phyloP scores from a whole-genome alignment of 1,140 invertebrate species.

The Bombus ignitus region DNA sequence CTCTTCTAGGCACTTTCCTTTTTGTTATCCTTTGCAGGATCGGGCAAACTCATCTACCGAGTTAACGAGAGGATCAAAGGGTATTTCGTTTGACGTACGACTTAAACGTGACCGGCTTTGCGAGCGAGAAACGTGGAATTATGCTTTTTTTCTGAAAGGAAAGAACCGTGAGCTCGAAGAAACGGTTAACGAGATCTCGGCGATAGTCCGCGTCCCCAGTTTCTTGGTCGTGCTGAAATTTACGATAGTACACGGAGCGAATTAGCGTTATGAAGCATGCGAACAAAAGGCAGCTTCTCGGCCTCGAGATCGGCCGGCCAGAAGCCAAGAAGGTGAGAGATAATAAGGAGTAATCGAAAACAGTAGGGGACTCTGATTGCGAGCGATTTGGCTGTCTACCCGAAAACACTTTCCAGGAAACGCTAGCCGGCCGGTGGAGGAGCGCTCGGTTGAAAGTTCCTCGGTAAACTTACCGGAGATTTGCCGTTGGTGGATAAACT shows the following conservation, averaged over 20 bases:
- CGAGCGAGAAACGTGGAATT: not conserved
- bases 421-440: constrained; percentile 6
- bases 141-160: not conserved
- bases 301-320: not conserved
- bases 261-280: constrained; percentile 8
- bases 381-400: constrained; percentile 43
- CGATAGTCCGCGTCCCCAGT: not conserved
- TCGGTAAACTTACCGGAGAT: constrained; percentile 55
- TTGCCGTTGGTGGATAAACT: constrained; percentile 60
- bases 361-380: constrained; percentile 49
- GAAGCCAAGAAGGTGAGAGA: not conserved
- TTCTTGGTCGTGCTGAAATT: not conserved
- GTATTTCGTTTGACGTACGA: constrained; percentile 41
- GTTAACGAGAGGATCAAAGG: constrained; percentile 51
- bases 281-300: not conserved
- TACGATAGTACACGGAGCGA: not conserved
- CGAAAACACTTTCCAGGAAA: constrained; percentile 43
- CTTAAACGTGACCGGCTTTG: constrained; percentile 9
- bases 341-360: constrained; percentile 44
- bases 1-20: not conserved
- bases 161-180: not conserved
- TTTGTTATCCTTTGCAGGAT: not conserved
- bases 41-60: constrained; percentile 13
- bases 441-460: constrained; percentile 47
- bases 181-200: not conserved